These are phyloP conservation scores for Anoplopoma fimbria DNA, from an alignment of 2,113 vertebrate genomes.

Conservation along the genomic window DNA sequence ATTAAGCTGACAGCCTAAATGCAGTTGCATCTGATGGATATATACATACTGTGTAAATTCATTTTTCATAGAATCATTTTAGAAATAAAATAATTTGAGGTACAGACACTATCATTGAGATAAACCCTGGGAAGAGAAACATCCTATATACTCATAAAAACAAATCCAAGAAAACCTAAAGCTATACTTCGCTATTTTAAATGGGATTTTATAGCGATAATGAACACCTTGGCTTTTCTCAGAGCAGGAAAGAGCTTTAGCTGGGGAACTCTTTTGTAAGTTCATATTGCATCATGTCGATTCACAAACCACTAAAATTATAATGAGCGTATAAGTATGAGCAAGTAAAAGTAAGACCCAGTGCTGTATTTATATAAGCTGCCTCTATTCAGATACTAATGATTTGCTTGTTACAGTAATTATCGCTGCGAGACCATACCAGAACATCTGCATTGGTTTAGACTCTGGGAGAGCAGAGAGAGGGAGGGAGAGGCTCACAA, in stretches of 20 bases:
- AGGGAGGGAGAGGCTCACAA: conserved; percentile 76
- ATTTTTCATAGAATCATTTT: conserved; percentile 9
- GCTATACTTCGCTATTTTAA: conserved; percentile 49
- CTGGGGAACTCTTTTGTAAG: conserved; percentile 45
- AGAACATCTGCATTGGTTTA: conserved; percentile 86
- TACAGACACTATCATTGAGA: conserved; percentile 23
- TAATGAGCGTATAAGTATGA: conserved; percentile 76
- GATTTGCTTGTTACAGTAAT: conserved; percentile 84
- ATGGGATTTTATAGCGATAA: conserved; percentile 63
- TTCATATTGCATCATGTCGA: conserved; percentile 73
- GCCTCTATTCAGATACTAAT: conserved; percentile 83
- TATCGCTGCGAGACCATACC: conserved; percentile 79
- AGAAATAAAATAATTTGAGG: not conserved
- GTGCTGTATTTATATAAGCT: conserved; percentile 80
- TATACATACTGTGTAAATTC: not conserved
- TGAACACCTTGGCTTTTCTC: conserved; percentile 63
- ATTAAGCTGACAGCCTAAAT: not conserved
- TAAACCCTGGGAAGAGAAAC: conserved; percentile 41
- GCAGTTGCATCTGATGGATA: conserved; percentile 7
- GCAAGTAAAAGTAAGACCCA: conserved; percentile 72
- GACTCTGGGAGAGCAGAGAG: conserved; percentile 68
- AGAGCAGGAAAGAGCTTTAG: conserved; percentile 58
- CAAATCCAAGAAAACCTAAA: conserved; percentile 56
- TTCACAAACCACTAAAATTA: conserved; percentile 66
- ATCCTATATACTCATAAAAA: conserved; percentile 36